phyloP scores from a whole-genome alignment of 2,888 invertebrate genomes.

The Cephus rjabovi region DNA sequence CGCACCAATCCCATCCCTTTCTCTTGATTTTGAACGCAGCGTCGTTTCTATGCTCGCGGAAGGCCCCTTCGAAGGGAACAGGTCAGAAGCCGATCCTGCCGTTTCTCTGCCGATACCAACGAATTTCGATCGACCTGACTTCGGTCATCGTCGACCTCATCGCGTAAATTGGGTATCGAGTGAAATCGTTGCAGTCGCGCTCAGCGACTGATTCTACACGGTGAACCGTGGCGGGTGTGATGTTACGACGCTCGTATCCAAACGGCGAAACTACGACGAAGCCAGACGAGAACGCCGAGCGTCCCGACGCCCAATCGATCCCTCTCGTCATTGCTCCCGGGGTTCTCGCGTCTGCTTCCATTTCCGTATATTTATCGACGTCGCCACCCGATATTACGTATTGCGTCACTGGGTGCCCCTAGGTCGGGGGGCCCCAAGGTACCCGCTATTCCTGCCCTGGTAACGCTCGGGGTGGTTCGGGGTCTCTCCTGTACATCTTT shows the following conservation, averaged over 20 bases:
- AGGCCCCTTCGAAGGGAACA: not conserved
- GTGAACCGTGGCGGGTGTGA: too few relatives aligned
- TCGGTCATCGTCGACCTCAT: not conserved
- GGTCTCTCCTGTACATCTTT: not conserved
- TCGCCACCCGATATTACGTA: not conserved
- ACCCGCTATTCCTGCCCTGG: too few relatives aligned
- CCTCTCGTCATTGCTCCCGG: not conserved
- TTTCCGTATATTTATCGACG: not conserved
- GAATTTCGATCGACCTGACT: not conserved
- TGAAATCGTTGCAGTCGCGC: not conserved
- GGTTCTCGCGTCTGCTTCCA: not conserved
- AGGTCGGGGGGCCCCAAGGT: too few relatives aligned
- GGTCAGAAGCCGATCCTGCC: not conserved
- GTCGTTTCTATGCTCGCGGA: not conserved
- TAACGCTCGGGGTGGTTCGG: too few relatives aligned
- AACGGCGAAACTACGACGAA: not conserved
- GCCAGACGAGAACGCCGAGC: not conserved
- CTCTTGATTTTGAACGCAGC: not conserved
- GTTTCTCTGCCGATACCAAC: not conserved
- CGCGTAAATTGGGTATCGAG: not conserved
- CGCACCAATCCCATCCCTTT: not conserved
- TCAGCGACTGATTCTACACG: not conserved
- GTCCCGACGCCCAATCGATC: not conserved
- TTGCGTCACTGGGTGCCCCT: not conserved
- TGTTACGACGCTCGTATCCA: not conserved